Conservation (phyloP, 2,113 vertebrate species). For the Lycocorax pyrrhopterus region DNA sequence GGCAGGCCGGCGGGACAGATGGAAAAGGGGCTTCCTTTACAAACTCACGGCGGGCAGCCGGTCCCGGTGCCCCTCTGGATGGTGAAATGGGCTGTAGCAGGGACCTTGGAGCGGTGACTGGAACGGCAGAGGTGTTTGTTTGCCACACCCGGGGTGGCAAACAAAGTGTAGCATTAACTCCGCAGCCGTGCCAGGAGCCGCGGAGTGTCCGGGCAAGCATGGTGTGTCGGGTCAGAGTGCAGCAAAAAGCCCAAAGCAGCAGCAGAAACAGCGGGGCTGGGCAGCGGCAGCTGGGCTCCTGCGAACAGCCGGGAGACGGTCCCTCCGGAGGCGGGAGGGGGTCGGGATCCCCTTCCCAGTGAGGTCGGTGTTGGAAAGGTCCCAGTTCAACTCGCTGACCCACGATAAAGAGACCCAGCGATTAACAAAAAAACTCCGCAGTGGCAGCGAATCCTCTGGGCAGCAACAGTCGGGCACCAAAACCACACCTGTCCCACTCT, state of each 20-base stretch:
- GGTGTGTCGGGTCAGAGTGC: rapidly evolving
- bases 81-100: rapidly evolving
- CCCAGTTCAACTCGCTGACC: background rate
- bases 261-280: background rate
- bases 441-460: background rate
- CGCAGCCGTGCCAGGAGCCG: background rate
- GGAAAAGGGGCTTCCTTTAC: background rate
- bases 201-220: rapidly evolving
- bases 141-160: no score
- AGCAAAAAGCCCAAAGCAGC: no score
- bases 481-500: background rate
- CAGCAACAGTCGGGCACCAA: background rate
- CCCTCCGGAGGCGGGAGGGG: background rate
- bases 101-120: rapidly evolving
- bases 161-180: background rate
- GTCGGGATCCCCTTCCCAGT: background rate
- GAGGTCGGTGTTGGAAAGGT: no score
- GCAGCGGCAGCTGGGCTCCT: background rate
- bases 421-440: background rate
- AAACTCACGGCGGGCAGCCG: background rate
- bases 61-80: background rate
- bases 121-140: no score
- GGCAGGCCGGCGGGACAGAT: no score
- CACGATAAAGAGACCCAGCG: rapidly evolving
- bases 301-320: no score